Evolutionary conservation across 2,888 invertebrate species (phyloP), one percentile per base, ranked within the genome.

Genomic region (Clivina fossor): DNA sequence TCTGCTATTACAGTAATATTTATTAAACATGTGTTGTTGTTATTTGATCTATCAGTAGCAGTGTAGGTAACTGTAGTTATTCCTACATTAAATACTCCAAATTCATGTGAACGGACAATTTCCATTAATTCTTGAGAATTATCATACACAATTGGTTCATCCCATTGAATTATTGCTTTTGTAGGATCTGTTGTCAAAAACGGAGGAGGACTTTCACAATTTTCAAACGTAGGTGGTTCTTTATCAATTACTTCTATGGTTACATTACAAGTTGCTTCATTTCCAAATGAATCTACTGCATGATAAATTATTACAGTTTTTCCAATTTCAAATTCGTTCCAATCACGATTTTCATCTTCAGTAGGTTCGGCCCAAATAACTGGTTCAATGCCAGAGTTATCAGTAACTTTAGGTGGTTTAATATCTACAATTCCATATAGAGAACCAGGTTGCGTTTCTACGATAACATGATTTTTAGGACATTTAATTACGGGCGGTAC

Each of bases 241-340:
- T 69, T 69, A 66, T 84, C 82, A 79, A 62, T 57, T 13, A 86
- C 79, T 41, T 70, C 75, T 7, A 86, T 74, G 16, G 71, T 74
- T 63, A 86, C 84, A 57, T 74, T 75, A 64, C 86, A 86, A 53
- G 77, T 76, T 0, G 79, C 82, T 59, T 74, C 76, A 66, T 86
- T 86, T 33, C 78, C 77, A 56, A 76, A 78, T 1, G 74, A 68
- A 69, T 86, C 86, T 62, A 80, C 79, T 0, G 84, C 84, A 8
- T 78, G 75, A 67, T 85, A 85, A 0, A 77, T 78, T n/a, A 86
- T 76, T 8, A 68, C 69, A 3, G 80, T 81, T 16, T 68, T 66
- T 1, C 85, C 85, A 60, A 84, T 79, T 58, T 78, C 77, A 40
- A 83, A 78, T 63, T 77, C 77, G 33, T 51, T 43, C 13, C 22